Conservation (phyloP, 2,888 invertebrate genomes). For the Clitarchus hookeri region DNA sequence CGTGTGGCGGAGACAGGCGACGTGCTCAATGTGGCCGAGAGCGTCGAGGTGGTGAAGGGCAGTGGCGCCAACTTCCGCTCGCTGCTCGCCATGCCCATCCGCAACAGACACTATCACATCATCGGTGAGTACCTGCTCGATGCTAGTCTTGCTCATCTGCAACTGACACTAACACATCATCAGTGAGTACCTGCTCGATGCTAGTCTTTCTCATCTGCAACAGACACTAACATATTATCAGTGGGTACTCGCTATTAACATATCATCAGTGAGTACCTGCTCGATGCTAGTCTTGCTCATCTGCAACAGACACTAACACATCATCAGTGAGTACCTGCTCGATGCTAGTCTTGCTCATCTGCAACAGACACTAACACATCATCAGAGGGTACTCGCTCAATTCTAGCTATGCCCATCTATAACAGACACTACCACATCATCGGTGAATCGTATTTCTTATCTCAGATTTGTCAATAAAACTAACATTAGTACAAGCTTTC, state of each 20-base stretch:
- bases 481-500: too few relatives aligned
- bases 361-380: slow-evolving; percentile 56
- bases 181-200: slow-evolving; percentile 54
- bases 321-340: slow-evolving; percentile 54
- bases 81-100: slow-evolving; percentile 58
- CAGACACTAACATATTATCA: slow-evolving; percentile 55
- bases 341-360: slow-evolving; percentile 53
- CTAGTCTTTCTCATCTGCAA: slow-evolving; percentile 54
- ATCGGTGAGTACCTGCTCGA: slow-evolving; percentile 55
- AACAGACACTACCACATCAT: slow-evolving; percentile 56
- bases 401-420: slow-evolving; percentile 51
- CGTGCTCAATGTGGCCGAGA: slow-evolving; percentile 57
- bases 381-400: slow-evolving; percentile 56
- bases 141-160: slow-evolving; percentile 55
- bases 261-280: slow-evolving; percentile 55
- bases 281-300: slow-evolving; percentile 59
- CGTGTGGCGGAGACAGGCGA: slow-evolving; percentile 57
- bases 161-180: slow-evolving; percentile 57
- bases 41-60: slow-evolving; percentile 53
- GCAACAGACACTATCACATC: slow-evolving; percentile 56
- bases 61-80: slow-evolving; percentile 53
- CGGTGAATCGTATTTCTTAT: slow-evolving; percentile 49
- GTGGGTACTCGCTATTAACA: slow-evolving; percentile 56
- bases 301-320: slow-evolving; percentile 55
- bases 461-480: too few relatives aligned